A percentile compares a stretch with the other conserved stretches of the same genome.
Evolutionary conservation across 1,140 invertebrate species (phyloP).

Genomic region (Eupeodes corollae): DNA sequence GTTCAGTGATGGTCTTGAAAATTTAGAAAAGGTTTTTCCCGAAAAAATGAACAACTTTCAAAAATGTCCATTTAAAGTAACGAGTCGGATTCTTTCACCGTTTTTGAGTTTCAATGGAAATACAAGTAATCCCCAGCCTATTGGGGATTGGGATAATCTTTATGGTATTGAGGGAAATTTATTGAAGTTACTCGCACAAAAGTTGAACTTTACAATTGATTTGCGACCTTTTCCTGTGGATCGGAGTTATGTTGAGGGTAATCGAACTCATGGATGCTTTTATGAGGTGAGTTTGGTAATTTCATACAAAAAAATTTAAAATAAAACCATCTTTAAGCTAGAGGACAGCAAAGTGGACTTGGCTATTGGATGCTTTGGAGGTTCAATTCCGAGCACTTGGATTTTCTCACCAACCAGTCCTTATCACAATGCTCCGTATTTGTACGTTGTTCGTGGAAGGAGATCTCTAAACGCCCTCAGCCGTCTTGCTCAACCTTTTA

Average conservation of each 20-base stretch:
- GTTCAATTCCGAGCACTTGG: background rate
- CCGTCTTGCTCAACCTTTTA: background rate
- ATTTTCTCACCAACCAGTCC: background rate
- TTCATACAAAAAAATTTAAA: background rate
- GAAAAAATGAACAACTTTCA: no score
- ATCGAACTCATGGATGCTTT: background rate
- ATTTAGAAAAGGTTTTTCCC: background rate
- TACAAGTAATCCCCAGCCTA: no score
- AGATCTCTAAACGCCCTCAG: slow-evolving; percentile 1
- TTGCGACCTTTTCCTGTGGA: background rate
- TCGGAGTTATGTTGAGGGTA: slow-evolving; percentile 1
- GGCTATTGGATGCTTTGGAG: slow-evolving; percentile 6
- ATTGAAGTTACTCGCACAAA: no score
- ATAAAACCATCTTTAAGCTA: background rate
- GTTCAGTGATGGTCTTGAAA: background rate
- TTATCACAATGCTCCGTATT: slow-evolving; percentile 3
- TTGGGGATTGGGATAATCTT: no score
- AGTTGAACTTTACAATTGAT: no score
- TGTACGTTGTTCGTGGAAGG: slow-evolving; percentile 7
- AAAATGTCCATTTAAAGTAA: no score
- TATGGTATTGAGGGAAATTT: no score
- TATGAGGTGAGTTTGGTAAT: background rate
- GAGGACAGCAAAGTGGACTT: background rate
- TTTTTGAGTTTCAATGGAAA: no score
- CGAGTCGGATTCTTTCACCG: no score